Evolutionary conservation across 2,888 invertebrate species (phyloP).

Genomic region (Cataglyphis cursor): DNA sequence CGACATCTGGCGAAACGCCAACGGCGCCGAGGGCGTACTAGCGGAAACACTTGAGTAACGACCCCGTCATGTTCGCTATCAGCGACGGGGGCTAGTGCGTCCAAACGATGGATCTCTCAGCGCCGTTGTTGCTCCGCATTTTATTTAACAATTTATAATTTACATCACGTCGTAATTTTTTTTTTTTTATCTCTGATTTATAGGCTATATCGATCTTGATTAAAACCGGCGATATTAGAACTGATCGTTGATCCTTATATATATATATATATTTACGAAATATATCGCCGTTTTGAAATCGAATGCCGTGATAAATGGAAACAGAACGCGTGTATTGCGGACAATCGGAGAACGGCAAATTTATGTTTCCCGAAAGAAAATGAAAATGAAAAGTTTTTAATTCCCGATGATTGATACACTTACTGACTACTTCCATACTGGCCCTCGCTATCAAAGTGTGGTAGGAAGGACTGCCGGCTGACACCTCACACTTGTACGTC

Average conservation of each 20-base stretch:
- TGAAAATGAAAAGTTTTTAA: constrained; percentile 62
- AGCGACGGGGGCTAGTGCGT: constrained; percentile 38
- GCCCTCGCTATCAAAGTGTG: constrained; percentile 90
- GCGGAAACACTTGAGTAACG: constrained; percentile 61
- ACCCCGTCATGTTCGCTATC: constrained; percentile 20
- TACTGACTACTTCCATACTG: constrained; percentile 91
- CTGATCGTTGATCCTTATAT: constrained; percentile 17
- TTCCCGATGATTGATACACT: constrained; percentile 68
- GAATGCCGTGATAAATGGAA: not conserved
- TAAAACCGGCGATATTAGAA: constrained; percentile 10
- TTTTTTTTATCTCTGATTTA: not conserved
- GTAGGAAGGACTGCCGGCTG: constrained; percentile 91
- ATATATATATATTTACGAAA: constrained; percentile 3
- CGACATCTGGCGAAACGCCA: constrained; percentile 78
- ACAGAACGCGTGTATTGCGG: not conserved
- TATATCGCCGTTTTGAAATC: constrained; percentile 8
- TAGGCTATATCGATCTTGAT: constrained; percentile 25
- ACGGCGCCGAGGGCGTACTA: constrained; percentile 41
- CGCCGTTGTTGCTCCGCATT: constrained; percentile 4
- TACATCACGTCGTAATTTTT: not conserved
- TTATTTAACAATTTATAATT: constrained; percentile 48
- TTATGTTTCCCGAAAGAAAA: constrained; percentile 47
- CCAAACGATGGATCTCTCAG: constrained; percentile 26
- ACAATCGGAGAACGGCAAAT: constrained; percentile 58
- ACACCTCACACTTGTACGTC: constrained; percentile 92